These are phyloP conservation scores for Cyprinus carpio DNA, from an alignment of 2,113 vertebrate genomes.

Conservation along the genomic window DNA sequence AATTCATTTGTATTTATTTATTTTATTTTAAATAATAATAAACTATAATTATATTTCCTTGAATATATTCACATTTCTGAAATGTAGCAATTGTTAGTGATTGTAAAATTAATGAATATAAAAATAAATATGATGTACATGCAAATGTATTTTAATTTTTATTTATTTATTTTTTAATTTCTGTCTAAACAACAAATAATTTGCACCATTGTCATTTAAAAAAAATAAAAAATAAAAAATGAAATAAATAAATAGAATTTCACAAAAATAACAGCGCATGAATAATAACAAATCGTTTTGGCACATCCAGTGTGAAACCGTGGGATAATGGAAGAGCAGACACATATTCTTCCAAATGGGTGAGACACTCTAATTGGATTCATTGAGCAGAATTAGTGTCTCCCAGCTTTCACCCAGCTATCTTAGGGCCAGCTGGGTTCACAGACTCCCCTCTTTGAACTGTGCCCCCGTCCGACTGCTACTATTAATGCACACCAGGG, in stretches of 20 bases:
- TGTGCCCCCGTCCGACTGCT: constrained; percentile 64
- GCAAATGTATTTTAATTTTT: background rate
- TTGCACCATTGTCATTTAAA: background rate
- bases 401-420: constrained; percentile 61
- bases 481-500: constrained; percentile 74
- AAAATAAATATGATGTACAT: background rate
- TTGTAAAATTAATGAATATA: background rate
- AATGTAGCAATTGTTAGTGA: background rate
- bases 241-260: background rate
- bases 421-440: constrained; percentile 67
- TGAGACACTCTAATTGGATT: constrained; percentile 50
- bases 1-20: background rate
- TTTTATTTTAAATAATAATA: background rate
- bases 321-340: constrained; percentile 37
- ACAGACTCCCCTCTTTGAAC: constrained; percentile 61
- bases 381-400: constrained; percentile 52
- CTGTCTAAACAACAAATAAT: constrained; percentile 3
- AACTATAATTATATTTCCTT: background rate
- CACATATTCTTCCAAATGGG: constrained; percentile 44
- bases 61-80: background rate
- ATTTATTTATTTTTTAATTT: too few relatives aligned
- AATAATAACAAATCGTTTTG: constrained; percentile 35
- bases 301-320: constrained; percentile 15
- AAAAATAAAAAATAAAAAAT: too few relatives aligned
- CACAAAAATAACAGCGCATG: background rate